Percentiles rank a stretch among this genome's conserved stretches.
These are phyloP conservation scores for Noctua janthe DNA, from an alignment of 2,888 invertebrate species.

Conservation along the genomic window DNA sequence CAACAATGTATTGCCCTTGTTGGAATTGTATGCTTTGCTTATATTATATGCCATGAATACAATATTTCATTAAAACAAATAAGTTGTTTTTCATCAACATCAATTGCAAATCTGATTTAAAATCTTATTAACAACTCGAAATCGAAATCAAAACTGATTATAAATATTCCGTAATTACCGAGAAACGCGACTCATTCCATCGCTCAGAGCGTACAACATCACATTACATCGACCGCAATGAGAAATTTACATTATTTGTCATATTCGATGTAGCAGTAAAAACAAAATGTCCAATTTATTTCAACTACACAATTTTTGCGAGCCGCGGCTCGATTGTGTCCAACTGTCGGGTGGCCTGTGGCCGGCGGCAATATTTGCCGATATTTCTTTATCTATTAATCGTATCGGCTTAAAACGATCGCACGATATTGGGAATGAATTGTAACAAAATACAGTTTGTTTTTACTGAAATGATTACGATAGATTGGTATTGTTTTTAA, in stretches of 20 bases:
- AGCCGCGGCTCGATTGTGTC: slow-evolving; percentile 51
- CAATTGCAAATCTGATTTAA: slow-evolving; percentile 4
- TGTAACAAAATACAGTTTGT: slow-evolving; percentile 42
- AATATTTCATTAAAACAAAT: slow-evolving; percentile 8
- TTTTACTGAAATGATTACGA: slow-evolving; percentile 32
- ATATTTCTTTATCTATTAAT: slow-evolving; percentile 64
- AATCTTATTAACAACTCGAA: slow-evolving; percentile 34
- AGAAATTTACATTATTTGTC: slow-evolving; percentile 55
- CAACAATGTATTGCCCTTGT: not conserved
- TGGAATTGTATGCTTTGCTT: not conserved
- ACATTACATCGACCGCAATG: slow-evolving; percentile 23
- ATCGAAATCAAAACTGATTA: slow-evolving; percentile 28
- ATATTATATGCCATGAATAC: not conserved
- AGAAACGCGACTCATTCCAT: not conserved
- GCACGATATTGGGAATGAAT: slow-evolving; percentile 42
- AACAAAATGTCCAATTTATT: slow-evolving; percentile 52
- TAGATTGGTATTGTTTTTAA: slow-evolving; percentile 43
- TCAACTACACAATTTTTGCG: slow-evolving; percentile 45
- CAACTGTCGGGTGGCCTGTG: slow-evolving; percentile 25
- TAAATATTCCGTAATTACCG: slow-evolving; percentile 19
- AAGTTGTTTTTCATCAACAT: not conserved
- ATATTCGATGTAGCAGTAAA: slow-evolving; percentile 33
- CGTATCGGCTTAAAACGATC: slow-evolving; percentile 58
- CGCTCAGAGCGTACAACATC: slow-evolving; percentile 7
- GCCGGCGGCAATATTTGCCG: slow-evolving; percentile 51